Evolutionary conservation across 2,113 vertebrate genomes (phyloP), one percentile per base, ranked within the genome.

Genomic region (Hassar affinis): DNA sequence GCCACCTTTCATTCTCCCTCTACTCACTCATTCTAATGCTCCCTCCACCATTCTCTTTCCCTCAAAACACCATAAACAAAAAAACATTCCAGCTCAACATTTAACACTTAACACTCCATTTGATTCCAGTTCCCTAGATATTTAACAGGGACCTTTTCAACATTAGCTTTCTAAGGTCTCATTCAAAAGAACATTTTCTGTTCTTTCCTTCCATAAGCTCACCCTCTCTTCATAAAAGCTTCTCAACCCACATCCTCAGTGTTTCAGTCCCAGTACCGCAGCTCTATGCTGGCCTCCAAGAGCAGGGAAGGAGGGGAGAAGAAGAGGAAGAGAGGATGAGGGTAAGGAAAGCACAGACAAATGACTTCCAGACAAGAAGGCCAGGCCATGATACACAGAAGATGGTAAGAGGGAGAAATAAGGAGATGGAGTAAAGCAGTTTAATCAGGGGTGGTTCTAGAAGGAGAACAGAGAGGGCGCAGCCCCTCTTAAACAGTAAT

Each of bases 81-180:
- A 45, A 66, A 14, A 30, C 57, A 27, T 2, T 2, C 15, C 42
- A 17, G 30, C n/a, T 20, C n/a, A 71, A 0, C 22, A 75, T 93
- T 93, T 88, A 86, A 93, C n/a, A 92, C 89, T 93, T 91, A 91
- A 92, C 90, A 92, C 93, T 93, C 90, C 91, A 82, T 90, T 89
- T 91, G 90, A 88, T 85, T 85, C 75, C 71, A 86, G 83, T 85
- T 85, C 86, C 17, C 79, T 45, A 68, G 25, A 42, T 84, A 56
- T 69, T 78, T 76, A 56, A 33, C 6, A 42, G 75, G 72, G 84
- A 85, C 78, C 76, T 81, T 86, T 81, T 6, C 33, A 86, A 62
- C 5, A 8, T 79, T 52, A 1, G 35, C 78, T 71, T 81, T 81
- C 54, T 38, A 11, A 78, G 74, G 61, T 72, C 72, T 51, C 81